Base-by-base conservation (phyloP, 2,888 invertebrate genomes). In the Cantharis lateralis region DNA sequence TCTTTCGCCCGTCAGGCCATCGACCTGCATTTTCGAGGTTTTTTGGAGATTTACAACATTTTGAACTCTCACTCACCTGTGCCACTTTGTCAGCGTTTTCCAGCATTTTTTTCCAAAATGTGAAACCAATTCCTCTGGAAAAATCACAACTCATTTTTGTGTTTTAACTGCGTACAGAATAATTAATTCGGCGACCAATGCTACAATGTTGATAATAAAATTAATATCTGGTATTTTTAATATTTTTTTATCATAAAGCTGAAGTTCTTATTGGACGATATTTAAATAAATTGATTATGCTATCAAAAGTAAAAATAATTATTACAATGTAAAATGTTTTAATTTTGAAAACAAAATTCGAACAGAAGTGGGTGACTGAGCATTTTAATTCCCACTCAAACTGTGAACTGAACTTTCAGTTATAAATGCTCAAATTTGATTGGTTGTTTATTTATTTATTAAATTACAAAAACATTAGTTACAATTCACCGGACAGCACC, bases 1-100 rank as follows among this genome's bases (percentile, higher is more conserved):
- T 1, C 62, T 48, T 68, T 76, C 69, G 15, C 70, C 70, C 9
- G 76, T 76, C 9, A 72, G 3, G 1, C 71, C 74, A 13, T 76
- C 71, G 2, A 78, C 74, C 76, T 78, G 48, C 10, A 32, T 13
- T 66, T 66, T n/a, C 10, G 18, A 16, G 16, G 5, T 16, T 24
- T 20, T 20, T 24, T 24, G 0, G 24, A 24, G 24, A 9, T 24
- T 24, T 24, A 7, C 5, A 24, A 24, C 24, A 24, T 24, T 24
- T 66, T 63, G 18, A 63, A 16, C 13, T 16, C 4, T 66, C 13
- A 63, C 15, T 66, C 10, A 66, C 64, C 64, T 66, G 64, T 3
- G 24, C 64, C 7, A 66, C 24, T 9, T 66, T 66, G n/a, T 24
- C 24, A 2, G 18, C 2, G 13, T 20, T 20, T 24, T 66, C 20